phyloP scores from a whole-genome alignment of 2,797 vertebrate species.

The Acropternis orthonyx region DNA sequence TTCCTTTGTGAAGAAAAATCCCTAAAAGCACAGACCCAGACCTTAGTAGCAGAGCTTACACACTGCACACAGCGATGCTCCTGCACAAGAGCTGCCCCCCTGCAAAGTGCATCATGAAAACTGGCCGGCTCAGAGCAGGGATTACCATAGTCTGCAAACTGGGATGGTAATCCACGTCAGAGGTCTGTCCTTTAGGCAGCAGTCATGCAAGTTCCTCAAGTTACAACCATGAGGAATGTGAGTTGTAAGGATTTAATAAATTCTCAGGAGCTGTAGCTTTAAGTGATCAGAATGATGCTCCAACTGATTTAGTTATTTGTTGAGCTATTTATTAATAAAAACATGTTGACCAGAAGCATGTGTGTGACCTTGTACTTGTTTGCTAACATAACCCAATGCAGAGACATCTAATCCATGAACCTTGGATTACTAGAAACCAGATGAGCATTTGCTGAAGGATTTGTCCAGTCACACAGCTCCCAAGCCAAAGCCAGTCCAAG shows the following conservation, averaged over 20 bases:
- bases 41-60: background rate
- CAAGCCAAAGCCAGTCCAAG: background rate
- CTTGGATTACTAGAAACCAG: background rate
- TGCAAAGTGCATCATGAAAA: background rate
- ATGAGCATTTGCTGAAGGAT: background rate
- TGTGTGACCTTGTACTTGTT: background rate
- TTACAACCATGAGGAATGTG: background rate
- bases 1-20: background rate
- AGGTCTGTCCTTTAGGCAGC: background rate
- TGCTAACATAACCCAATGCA: background rate
- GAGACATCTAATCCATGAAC: background rate
- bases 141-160: background rate
- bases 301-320: background rate
- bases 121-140: background rate
- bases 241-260: background rate
- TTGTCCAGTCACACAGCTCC: background rate
- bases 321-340: background rate
- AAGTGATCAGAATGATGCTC: background rate
- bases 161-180: accelerated
- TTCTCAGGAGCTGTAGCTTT: background rate
- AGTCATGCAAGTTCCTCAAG: accelerated
- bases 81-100: background rate
- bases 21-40: background rate
- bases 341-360: background rate
- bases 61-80: background rate